Base-by-base conservation (phyloP, 2,113 vertebrate species). In the Upupa epops region DNA sequence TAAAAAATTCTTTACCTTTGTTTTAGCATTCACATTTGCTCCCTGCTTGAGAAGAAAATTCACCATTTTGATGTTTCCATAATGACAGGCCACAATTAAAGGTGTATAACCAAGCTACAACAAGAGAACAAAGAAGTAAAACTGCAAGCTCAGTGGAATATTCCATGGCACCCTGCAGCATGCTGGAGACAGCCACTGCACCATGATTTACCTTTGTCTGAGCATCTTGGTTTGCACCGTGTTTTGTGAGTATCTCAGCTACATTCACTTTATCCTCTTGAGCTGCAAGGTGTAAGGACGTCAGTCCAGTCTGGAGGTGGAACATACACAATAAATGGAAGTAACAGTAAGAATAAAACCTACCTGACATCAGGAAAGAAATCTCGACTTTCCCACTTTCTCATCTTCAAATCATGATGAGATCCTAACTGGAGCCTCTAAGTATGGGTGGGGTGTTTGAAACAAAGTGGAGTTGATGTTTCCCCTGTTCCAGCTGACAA, bases 41-140 rank as follows among this genome's bases (percentile, higher is more conserved):
- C 99, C 99, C 46, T 99, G 98, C 90, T 99, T 98, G 93, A 99
- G 97, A 69, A 99, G 98, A 92, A 99, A 99, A 97, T 99, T 99
- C 92, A 99, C 99, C 98, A 98, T 99, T 97, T 99, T 99, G 93
- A 98, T 97, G 90, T 99, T 99, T 95, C 99, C 99, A 94, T 99
- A 99, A 97, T 99, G 99, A 97, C 98, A 99, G 28, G 99, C 99
- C 85, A 99, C 98, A 68, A 99, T 99, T 86, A 99, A 97, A 96
- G 99, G 98, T 49, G 98, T 99, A 61, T 99, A 99, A 83, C 99
- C 99, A 32, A 99, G 98, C 99, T 99, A 96, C 63, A 96, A 97
- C 9, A 94, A 95, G 59, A 96, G 36, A 90, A 90, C 45, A 80
- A 66, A 88, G 48, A 89, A 72, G 83, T 91, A 91, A 91, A 89